Evolutionary conservation across 2,113 vertebrate genomes (phyloP).

Genomic region (Microtus montanus): DNA sequence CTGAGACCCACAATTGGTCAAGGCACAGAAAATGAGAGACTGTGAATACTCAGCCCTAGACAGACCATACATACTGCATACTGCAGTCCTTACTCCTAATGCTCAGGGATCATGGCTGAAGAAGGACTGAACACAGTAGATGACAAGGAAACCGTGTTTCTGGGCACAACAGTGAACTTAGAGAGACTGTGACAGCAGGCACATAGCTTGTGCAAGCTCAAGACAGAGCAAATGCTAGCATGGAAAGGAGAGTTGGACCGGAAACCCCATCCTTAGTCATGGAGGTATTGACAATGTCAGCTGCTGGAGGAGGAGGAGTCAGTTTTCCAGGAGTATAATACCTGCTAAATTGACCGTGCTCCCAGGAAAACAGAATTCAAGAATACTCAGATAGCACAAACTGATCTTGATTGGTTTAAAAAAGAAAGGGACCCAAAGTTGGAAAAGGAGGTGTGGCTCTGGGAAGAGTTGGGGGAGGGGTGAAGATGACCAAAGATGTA

Average conservation of each 20-base stretch:
- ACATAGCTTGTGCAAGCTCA: neutral
- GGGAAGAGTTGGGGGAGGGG: neutral
- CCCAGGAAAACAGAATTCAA: neutral
- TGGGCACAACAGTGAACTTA: neutral
- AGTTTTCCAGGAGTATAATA: neutral
- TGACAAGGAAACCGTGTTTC: neutral
- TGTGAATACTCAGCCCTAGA: neutral
- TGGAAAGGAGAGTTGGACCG: neutral
- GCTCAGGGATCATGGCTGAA: neutral
- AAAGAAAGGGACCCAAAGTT: neutral
- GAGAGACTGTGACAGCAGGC: neutral
- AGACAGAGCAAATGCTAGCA: neutral
- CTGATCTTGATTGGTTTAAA: neutral
- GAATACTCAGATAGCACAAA: neutral
- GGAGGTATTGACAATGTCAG: neutral
- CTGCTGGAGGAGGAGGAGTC: accelerated
- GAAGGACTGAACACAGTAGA: accelerated
- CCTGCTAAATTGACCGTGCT: neutral
- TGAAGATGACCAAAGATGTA: no score
- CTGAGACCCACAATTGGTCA: neutral
- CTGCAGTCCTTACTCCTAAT: neutral
- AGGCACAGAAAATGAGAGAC: neutral
- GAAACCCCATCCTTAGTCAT: neutral
- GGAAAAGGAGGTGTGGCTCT: neutral
- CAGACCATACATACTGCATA: neutral